Percentiles rank a stretch among this genome's conserved stretches.
These are phyloP conservation scores for Tympanuchus pallidicinctus DNA, from an alignment of 2,113 vertebrate genomes.

Conservation along the genomic window DNA sequence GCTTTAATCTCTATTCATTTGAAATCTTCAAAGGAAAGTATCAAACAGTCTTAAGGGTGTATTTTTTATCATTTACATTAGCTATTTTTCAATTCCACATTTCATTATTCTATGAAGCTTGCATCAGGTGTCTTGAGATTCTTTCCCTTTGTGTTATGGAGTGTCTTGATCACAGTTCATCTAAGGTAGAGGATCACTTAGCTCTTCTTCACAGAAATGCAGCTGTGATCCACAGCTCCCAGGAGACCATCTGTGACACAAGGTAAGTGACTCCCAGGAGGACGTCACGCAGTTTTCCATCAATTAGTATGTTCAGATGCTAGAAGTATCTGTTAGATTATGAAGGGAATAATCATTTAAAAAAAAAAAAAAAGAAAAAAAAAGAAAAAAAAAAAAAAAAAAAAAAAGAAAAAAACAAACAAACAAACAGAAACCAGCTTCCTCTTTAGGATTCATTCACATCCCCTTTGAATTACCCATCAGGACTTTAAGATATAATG, in stretches of 20 bases:
- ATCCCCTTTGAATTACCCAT: not conserved
- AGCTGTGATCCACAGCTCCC: slow-evolving; percentile 18
- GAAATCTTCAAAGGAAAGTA: slow-evolving; percentile 43
- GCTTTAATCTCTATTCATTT: slow-evolving; percentile 50
- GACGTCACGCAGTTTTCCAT: not conserved
- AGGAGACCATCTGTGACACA: not conserved
- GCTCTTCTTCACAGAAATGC: slow-evolving; percentile 42
- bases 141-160: slow-evolving; percentile 41
- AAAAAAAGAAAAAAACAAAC: not conserved
- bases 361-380: not conserved
- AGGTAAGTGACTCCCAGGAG: slow-evolving; percentile 13
- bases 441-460: not conserved
- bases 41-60: slow-evolving; percentile 41
- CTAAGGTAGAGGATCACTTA: slow-evolving; percentile 10
- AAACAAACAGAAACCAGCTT: not conserved
- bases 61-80: slow-evolving; percentile 43
- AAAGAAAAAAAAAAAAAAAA: not conserved
- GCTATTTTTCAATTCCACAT: slow-evolving; percentile 27
- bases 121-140: slow-evolving; percentile 41
- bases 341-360: not conserved
- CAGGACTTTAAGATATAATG: not conserved
- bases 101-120: slow-evolving; percentile 34
- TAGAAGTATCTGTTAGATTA: not conserved
- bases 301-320: not conserved
- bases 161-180: slow-evolving; percentile 47